Conservation (phyloP, 2,888 invertebrate genomes). For the Balanococcus diminutus region DNA sequence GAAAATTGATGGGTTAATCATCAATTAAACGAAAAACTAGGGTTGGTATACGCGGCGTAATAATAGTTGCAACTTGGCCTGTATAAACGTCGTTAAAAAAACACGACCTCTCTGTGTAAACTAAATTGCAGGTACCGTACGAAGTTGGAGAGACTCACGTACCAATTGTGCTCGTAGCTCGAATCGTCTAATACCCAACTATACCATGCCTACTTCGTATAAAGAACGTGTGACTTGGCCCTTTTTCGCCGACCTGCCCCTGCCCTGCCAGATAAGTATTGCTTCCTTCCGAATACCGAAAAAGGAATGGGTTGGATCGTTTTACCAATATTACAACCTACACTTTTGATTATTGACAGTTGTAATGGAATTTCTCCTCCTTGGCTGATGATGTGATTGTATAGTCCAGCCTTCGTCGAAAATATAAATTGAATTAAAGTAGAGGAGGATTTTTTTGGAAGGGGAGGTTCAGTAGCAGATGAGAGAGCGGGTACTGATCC, state of each 20-base stretch:
- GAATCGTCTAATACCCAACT: not conserved
- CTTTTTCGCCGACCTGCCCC: no score
- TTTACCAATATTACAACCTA: not conserved
- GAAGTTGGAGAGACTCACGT: no score
- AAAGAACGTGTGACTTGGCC: not conserved
- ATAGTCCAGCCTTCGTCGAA: not conserved
- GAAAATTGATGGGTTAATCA: slow-evolving; percentile 34
- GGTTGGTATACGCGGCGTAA: not conserved
- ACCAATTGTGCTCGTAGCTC: not conserved
- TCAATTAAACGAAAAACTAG: slow-evolving; percentile 35
- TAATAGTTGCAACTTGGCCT: slow-evolving; percentile 1
- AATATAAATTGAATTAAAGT: no score
- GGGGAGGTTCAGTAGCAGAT: no score
- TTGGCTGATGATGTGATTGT: not conserved
- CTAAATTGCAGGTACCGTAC: not conserved
- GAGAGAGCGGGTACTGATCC: no score
- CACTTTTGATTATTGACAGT: not conserved
- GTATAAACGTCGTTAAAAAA: slow-evolving; percentile 38
- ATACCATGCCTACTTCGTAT: not conserved
- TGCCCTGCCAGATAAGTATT: no score
- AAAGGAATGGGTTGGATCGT: not conserved
- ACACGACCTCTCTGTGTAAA: slow-evolving; percentile 7
- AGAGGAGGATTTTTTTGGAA: no score
- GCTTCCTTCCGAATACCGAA: not conserved
- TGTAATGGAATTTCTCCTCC: not conserved